Base-by-base conservation (phyloP, 2,888 invertebrate genomes). In the Drosophila kambysellisi region DNA sequence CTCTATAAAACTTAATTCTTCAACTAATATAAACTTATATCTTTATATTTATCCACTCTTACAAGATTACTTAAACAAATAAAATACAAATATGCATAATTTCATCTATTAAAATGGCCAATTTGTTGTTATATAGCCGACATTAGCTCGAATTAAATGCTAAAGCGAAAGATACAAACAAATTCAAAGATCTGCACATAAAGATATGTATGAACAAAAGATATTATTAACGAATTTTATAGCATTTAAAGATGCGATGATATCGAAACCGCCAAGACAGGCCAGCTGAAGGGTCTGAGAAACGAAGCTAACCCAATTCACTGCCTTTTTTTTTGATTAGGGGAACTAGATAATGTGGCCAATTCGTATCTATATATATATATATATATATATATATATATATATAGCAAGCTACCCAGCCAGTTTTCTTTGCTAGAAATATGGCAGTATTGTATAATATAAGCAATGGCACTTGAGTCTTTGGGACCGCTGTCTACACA, bases 151-250 rank as follows among this genome's bases (percentile, higher is more conserved):
- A 54, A 60, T 75, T 69, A 71, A 75, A 79, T 75, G 79, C 75
- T 75, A 69, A 79, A 63, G 46, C 20, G 29, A 12, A n/a, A 63
- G 71, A 66, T 79, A 63, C 2, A 71, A 67, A 50, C 20, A 25
- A 65, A 30, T 30, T 43, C 12, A 71, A 51, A 74, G 35, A 74
- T 74, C 70, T 56, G 61, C 57, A 61, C 61, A 66, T 77, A 63
- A 73, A 48, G 60, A 52, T 70, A 74, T 65, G 54, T 12, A 35
- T 35, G 50, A 75, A 75, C 75, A 71, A 71, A 66, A 71, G 57
- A 61, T 64, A 79, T 64, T 71, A 79, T 78, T 71, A 75, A 74
- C 71, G 75, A 79, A 70, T 72, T 79, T 79, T 69, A 79, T 75
- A 46, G 58, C 68, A 25, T n/a, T 30, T 32, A 12, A 32, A 62